These are phyloP conservation scores for Danionella dracula DNA, from an alignment of 2,797 vertebrate genomes.

Conservation along the genomic window DNA sequence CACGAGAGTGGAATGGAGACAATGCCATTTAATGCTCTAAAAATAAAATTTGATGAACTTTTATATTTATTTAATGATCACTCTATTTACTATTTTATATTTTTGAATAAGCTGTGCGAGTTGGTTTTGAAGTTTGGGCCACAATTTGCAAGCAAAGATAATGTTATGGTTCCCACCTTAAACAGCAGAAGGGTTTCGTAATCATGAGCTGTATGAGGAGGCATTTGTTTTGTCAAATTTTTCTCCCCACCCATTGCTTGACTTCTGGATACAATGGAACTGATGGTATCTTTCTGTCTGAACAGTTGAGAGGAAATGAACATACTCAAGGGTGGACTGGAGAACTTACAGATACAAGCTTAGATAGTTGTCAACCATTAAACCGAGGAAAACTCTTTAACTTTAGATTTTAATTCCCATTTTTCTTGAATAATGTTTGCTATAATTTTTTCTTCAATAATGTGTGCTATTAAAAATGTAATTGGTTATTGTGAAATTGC, in stretches of 20 bases:
- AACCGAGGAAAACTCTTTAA: neutral
- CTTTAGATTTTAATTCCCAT: constrained; percentile 5
- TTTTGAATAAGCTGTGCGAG: too few species aligned
- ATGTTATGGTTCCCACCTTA: neutral
- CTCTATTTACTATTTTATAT: too few species aligned
- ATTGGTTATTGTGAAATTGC: too few species aligned
- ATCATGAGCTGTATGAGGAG: constrained; percentile 3
- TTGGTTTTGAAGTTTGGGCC: too few species aligned
- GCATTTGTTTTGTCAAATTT: constrained; percentile 23
- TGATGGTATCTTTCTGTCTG: constrained; percentile 39
- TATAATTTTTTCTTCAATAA: too few species aligned
- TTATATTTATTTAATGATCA: too few species aligned
- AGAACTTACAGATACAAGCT: constrained; percentile 7
- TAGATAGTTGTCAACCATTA: neutral
- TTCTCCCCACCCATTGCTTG: constrained; percentile 35
- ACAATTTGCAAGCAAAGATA: neutral
- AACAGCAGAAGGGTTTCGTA: neutral
- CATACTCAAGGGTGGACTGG: constrained; percentile 27
- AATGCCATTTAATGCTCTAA: too few species aligned
- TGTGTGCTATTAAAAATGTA: too few species aligned
- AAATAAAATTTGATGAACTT: too few species aligned
- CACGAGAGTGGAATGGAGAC: too few species aligned
- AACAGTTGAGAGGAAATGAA: constrained; percentile 41
- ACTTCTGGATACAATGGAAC: constrained; percentile 13
- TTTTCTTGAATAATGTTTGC: too few species aligned